Evolutionary conservation across 2,113 vertebrate species (phyloP).

Genomic region (Scartelaos histophorus): DNA sequence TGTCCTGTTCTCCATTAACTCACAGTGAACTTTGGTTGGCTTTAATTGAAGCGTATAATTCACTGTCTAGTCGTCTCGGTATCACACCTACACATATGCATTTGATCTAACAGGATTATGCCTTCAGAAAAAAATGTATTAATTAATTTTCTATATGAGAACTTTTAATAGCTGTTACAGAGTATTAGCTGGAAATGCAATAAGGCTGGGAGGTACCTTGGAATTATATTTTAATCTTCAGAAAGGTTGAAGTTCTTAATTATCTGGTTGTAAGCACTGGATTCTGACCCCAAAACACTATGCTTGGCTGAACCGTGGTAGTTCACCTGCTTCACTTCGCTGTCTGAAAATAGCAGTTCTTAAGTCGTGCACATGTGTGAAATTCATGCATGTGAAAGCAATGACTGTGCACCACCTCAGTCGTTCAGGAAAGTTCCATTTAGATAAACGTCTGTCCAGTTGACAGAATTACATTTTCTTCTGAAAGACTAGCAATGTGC

Average conservation of each 20-base stretch:
- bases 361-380: too few relatives aligned
- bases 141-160: slow-evolving; percentile 5
- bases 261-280: neutral
- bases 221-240: neutral
- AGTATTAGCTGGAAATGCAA: neutral
- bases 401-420: too few relatives aligned
- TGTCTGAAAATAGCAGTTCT: too few relatives aligned
- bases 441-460: too few relatives aligned
- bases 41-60: slow-evolving; percentile 27
- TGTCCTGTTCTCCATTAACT: neutral
- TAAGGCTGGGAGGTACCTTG: neutral
- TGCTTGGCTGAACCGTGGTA: too few relatives aligned
- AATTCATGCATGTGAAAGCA: too few relatives aligned
- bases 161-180: neutral
- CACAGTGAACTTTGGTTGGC: slow-evolving; percentile 21
- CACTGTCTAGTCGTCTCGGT: slow-evolving; percentile 12
- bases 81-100: neutral
- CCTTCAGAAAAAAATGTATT: neutral
- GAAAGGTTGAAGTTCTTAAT: neutral
- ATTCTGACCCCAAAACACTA: too few relatives aligned
- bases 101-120: slow-evolving; percentile 5
- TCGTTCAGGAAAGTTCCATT: too few relatives aligned
- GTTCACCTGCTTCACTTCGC: too few relatives aligned
- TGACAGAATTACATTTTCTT: too few relatives aligned
- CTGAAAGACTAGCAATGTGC: too few relatives aligned